A percentile compares a stretch with the other conserved stretches of the same genome.
phyloP scores from a whole-genome alignment of 2,888 invertebrate genomes.

The Carterocephalus palaemon region DNA sequence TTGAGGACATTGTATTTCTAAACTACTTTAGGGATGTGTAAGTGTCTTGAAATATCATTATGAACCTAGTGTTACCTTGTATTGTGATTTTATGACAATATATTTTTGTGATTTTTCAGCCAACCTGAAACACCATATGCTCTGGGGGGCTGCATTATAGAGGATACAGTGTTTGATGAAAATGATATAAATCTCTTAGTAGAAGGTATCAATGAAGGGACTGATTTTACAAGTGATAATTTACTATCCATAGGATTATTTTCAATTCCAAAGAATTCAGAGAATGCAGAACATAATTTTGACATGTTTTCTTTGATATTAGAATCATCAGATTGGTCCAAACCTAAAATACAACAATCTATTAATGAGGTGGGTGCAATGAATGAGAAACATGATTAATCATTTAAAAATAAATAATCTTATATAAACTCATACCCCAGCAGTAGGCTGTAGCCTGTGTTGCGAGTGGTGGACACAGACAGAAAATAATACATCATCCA shows the following conservation, averaged over 20 bases:
- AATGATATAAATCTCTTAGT: slow-evolving; percentile 50
- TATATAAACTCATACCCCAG: no score
- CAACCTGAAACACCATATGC: slow-evolving; percentile 67
- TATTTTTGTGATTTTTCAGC: slow-evolving; percentile 43
- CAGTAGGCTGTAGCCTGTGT: no score
- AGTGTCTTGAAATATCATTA: slow-evolving; percentile 39
- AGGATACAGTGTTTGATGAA: slow-evolving; percentile 52
- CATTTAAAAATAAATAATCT: no score
- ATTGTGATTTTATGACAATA: background rate
- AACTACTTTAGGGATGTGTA: slow-evolving; percentile 61
- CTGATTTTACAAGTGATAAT: slow-evolving; percentile 54
- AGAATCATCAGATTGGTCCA: slow-evolving; percentile 57
- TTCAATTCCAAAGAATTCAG: slow-evolving; percentile 47
- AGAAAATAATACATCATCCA: no score
- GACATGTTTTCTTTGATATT: slow-evolving; percentile 64
- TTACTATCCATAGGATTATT: slow-evolving; percentile 63
- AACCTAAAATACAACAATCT: slow-evolving; percentile 51
- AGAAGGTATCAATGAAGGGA: slow-evolving; percentile 44
- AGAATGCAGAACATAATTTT: slow-evolving; percentile 46
- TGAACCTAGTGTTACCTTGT: background rate
- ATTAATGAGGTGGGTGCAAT: slow-evolving; percentile 54
- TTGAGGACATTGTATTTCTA: slow-evolving; percentile 61
- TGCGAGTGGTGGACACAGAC: no score
- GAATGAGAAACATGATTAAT: no score
- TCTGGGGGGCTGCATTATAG: slow-evolving; percentile 68